Evolutionary conservation across 1,140 invertebrate species (phyloP).

Genomic region (Acromyrmex charruanus): DNA sequence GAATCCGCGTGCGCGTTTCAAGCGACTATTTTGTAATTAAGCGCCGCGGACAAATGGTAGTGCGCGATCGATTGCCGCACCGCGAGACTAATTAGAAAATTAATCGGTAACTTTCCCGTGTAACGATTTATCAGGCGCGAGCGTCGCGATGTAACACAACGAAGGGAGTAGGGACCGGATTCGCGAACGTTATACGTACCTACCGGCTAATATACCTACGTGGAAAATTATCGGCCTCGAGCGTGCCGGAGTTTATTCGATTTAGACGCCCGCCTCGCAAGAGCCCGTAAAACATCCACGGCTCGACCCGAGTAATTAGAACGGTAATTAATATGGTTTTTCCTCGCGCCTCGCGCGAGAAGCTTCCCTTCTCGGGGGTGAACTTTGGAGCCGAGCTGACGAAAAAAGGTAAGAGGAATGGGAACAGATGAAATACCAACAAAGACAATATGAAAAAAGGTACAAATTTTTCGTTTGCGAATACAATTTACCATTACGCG

Average conservation of each 20-base stretch:
- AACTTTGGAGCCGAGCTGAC: slow-evolving; percentile 12
- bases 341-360: slow-evolving; percentile 39
- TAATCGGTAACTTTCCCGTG: slow-evolving; percentile 67
- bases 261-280: slow-evolving; percentile 52
- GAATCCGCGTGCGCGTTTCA: slow-evolving; percentile 29
- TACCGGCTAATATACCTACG: slow-evolving; percentile 54
- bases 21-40: slow-evolving; percentile 52
- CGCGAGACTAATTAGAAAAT: slow-evolving; percentile 73
- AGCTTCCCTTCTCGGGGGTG: neutral
- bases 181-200: slow-evolving; percentile 8
- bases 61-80: slow-evolving; percentile 28
- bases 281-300: slow-evolving; percentile 60
- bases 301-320: slow-evolving; percentile 67
- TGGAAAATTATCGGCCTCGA: slow-evolving; percentile 67
- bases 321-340: slow-evolving; percentile 71
- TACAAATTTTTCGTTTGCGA: slow-evolving; percentile 16
- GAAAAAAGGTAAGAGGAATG: neutral
- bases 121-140: slow-evolving; percentile 66
- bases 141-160: neutral
- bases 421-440: neutral
- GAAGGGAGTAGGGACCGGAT: neutral
- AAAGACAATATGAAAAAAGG: slow-evolving; percentile 2
- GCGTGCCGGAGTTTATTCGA: slow-evolving; percentile 54
- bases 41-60: slow-evolving; percentile 53
- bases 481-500: neutral